A percentile compares a stretch with the other conserved stretches of the same genome.
Conservation (phyloP, 2,113 vertebrate species). For the Acanthisitta chloris region DNA sequence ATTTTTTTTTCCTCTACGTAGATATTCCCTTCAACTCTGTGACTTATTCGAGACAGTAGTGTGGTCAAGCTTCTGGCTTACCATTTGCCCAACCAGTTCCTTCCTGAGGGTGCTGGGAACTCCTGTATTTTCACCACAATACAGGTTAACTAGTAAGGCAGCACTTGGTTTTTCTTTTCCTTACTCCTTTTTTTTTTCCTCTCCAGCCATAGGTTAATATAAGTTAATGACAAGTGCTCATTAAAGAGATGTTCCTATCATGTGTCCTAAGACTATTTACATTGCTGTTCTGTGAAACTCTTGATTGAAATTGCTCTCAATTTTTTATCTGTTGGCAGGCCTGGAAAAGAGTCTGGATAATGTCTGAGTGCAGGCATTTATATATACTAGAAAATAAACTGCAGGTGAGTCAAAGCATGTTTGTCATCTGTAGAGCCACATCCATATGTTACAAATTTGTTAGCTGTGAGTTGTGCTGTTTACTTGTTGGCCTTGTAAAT, state of each 20-base stretch:
- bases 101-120: background rate
- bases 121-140: background rate
- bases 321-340: background rate
- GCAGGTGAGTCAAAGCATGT: background rate
- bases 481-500: background rate
- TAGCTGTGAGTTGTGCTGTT: background rate
- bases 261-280: background rate
- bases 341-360: background rate
- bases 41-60: background rate
- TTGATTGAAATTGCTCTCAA: background rate
- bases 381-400: background rate
- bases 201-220: background rate
- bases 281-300: background rate
- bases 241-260: background rate
- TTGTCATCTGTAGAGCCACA: background rate
- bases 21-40: background rate
- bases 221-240: background rate
- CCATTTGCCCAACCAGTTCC: background rate
- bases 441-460: background rate
- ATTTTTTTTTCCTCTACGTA: background rate
- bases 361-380: background rate
- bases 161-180: background rate
- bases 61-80: background rate
- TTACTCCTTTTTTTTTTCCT: fast-evolving
- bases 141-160: background rate